Evolutionary conservation across 2,888 invertebrate genomes (phyloP).

Genomic region (Caradrina clavipalpis): DNA sequence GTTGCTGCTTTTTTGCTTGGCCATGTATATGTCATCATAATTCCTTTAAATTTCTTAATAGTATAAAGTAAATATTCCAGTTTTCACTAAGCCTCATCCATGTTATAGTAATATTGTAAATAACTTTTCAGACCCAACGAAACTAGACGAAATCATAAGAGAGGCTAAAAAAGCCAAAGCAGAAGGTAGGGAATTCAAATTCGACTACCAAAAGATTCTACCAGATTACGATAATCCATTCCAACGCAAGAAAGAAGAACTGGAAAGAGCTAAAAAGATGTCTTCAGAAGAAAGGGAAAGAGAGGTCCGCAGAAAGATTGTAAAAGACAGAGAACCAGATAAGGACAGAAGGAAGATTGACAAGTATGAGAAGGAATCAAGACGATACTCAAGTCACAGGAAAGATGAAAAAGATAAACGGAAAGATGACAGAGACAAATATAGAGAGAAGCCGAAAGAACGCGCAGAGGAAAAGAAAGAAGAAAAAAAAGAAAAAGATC

Average conservation of each 20-base stretch:
- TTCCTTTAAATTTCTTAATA: too few relatives aligned
- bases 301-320: slow-evolving; percentile 48
- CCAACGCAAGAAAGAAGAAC: slow-evolving; percentile 80
- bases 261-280: slow-evolving; percentile 60
- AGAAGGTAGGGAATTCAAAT: slow-evolving; percentile 85
- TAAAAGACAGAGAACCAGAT: slow-evolving; percentile 44
- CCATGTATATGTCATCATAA: not conserved
- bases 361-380: slow-evolving; percentile 63
- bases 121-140: slow-evolving; percentile 76
- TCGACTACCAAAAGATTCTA: slow-evolving; percentile 84
- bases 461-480: slow-evolving; percentile 60
- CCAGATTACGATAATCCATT: slow-evolving; percentile 88
- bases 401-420: slow-evolving; percentile 61
- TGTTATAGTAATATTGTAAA: not conserved
- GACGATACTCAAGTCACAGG: slow-evolving; percentile 56
- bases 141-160: slow-evolving; percentile 85
- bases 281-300: slow-evolving; percentile 64
- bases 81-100: not conserved
- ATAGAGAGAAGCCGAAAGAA: slow-evolving; percentile 64
- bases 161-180: slow-evolving; percentile 85
- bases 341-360: slow-evolving; percentile 60
- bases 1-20: slow-evolving; percentile 25
- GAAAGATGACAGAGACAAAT: slow-evolving; percentile 62
- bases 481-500: slow-evolving; percentile 35
- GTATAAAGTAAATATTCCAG: not conserved